Conservation (phyloP, 1,140 invertebrate species). For the Paralvinella palmiformis region DNA sequence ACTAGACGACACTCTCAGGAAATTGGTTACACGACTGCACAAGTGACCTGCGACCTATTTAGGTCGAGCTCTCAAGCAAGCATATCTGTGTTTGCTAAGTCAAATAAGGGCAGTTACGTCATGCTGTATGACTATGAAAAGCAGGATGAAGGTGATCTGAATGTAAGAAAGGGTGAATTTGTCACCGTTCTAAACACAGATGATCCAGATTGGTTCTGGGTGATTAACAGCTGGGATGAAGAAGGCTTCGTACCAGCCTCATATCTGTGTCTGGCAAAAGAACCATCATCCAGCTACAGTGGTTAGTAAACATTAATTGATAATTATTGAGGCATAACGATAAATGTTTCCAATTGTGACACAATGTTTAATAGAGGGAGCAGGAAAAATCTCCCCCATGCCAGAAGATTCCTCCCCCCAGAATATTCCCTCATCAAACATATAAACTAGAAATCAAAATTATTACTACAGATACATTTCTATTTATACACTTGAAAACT, state of each 20-base stretch:
- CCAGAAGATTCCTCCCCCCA: conserved; percentile 54
- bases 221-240: conserved; percentile 80
- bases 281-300: conserved; percentile 30
- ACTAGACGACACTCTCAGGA: conserved; percentile 6
- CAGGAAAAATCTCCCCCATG: conserved; percentile 23
- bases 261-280: conserved; percentile 83
- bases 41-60: conserved; percentile 50
- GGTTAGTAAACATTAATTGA: conserved; percentile 9
- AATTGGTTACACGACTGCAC: not conserved
- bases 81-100: not conserved
- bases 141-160: conserved; percentile 88
- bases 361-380: not conserved
- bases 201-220: conserved; percentile 94
- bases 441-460: not conserved
- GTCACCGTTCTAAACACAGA: conserved; percentile 89
- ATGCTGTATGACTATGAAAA: conserved; percentile 89
- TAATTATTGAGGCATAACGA: not conserved
- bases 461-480: not conserved
- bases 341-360: not conserved
- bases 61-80: not conserved
- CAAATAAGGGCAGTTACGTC: conserved; percentile 77
- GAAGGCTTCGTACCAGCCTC: conserved; percentile 92
- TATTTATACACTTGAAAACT: too few relatives aligned
- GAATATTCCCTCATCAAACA: conserved; percentile 54
- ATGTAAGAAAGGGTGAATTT: conserved; percentile 86